Percentiles rank a stretch among this genome's conserved stretches.
phyloP scores from a whole-genome alignment of 2,113 vertebrate genomes.

The human region DNA sequence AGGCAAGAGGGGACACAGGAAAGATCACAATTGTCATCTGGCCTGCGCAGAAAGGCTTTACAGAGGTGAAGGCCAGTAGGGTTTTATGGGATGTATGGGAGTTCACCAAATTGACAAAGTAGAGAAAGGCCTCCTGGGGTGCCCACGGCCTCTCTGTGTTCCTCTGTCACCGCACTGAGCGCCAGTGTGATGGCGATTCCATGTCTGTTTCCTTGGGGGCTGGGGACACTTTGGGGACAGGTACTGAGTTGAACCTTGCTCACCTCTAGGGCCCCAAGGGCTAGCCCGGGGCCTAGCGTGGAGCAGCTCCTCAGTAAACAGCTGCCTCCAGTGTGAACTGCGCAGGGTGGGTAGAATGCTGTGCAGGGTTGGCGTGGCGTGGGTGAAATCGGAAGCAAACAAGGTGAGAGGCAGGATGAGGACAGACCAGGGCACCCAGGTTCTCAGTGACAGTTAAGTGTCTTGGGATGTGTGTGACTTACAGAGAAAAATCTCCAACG shows the following conservation, averaged over 20 bases:
- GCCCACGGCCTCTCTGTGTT: not conserved
- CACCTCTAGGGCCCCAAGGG: not conserved
- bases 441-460: not conserved
- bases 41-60: not conserved
- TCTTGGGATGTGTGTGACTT: not conserved
- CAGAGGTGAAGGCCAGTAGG: not conserved
- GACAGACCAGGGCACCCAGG: fast-evolving
- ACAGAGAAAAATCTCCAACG: not conserved
- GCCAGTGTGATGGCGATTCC: not conserved
- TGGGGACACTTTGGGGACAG: not conserved
- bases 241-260: not conserved
- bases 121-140: not conserved
- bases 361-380: fast-evolving
- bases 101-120: not conserved
- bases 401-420: not conserved
- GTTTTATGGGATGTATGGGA: not conserved
- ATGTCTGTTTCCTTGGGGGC: not conserved
- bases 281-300: not conserved
- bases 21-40: not conserved
- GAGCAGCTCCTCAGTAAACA: not conserved
- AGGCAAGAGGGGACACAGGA: not conserved
- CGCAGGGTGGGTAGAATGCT: fast-evolving
- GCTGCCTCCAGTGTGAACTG: too few species aligned
- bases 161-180: not conserved
- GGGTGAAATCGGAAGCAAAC: not conserved